Conservation (phyloP, 2,113 vertebrate genomes). For the Elgaria multicarinata region DNA sequence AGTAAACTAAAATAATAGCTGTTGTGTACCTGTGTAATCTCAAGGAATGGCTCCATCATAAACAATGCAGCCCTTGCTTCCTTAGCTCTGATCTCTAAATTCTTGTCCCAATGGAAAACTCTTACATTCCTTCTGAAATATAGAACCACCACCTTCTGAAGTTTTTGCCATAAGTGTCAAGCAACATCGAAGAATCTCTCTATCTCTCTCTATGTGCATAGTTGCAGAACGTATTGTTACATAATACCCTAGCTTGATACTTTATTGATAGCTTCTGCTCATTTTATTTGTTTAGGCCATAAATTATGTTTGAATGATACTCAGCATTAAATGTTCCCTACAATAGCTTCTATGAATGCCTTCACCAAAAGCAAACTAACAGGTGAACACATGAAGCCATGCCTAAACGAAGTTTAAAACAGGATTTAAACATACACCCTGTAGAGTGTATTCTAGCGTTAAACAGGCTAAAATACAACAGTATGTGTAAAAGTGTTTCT, state of each 20-base stretch:
- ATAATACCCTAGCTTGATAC: neutral
- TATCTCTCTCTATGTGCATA: neutral
- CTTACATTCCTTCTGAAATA: neutral
- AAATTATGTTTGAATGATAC: too few species aligned
- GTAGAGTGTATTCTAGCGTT: accelerated
- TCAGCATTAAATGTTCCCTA: neutral
- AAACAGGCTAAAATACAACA: accelerated
- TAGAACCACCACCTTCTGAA: neutral
- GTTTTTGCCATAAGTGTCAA: neutral
- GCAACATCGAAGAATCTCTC: neutral
- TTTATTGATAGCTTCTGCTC: neutral
- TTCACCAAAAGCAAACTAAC: neutral
- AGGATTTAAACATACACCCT: accelerated
- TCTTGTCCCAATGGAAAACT: neutral
- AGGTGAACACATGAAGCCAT: too few species aligned
- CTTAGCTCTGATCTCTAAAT: neutral
- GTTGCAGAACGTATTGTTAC: neutral
- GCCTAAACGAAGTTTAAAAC: too few species aligned
- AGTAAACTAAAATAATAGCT: neutral
- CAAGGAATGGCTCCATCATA: neutral
- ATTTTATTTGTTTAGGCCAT: neutral
- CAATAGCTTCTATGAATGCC: neutral
- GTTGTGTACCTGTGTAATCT: neutral
- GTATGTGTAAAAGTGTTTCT: neutral
- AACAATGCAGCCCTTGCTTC: neutral